Evolutionary conservation across 2,888 invertebrate species (phyloP), one percentile per base, ranked within the genome.

Genomic region (Drosophila vallismaia): DNA sequence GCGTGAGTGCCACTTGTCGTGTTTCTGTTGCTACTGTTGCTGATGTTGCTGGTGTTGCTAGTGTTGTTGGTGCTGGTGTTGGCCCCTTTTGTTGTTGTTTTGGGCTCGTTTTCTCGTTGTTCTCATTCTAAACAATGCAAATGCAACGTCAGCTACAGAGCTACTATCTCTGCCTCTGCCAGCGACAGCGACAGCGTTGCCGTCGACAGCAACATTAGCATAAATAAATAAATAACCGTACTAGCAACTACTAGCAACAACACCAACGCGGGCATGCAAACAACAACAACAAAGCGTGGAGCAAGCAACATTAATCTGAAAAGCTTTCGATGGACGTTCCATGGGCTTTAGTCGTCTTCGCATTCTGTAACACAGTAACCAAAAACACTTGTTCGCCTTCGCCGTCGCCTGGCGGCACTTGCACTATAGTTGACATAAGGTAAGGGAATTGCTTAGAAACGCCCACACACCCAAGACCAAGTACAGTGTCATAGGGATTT

Each of bases 141-240:
- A 79, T 81, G 76, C 79, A 74, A 52, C 77, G 69, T 62, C 49
- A 74, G 53, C 71, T 31, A 7, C 19, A 42, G 40, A 14, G n/a
- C 4, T 10, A 8, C 44, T 31, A 42, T 12, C 50, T 29, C 51
- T 14, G 60, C 10, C 46, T 46, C 31, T 42, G 44, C 42, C 33
- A 9, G 3, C 1, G 40, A 5, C 14, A 10, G 31, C 69, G 66
- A 4, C 51, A 54, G 3, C 68, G 67, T 50, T 55, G 62, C 4
- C 54, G 71, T 66, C 74, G 73, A 63, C 71, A 71, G 59, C 79
- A 75, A 73, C 79, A 84, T 84, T 80, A 84, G 72, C 85, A 84
- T 84, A 84, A 85, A 84, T 84, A 83, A 83, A 83, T 83, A 83
- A 83, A 83, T 83, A 85, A 85, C 83, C 71, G 81, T 85, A 79